Percentiles rank a stretch among this genome's conserved stretches.
These are phyloP conservation scores for Emydura subglobosa DNA, from an alignment of 2,113 vertebrate species.

Conservation along the genomic window DNA sequence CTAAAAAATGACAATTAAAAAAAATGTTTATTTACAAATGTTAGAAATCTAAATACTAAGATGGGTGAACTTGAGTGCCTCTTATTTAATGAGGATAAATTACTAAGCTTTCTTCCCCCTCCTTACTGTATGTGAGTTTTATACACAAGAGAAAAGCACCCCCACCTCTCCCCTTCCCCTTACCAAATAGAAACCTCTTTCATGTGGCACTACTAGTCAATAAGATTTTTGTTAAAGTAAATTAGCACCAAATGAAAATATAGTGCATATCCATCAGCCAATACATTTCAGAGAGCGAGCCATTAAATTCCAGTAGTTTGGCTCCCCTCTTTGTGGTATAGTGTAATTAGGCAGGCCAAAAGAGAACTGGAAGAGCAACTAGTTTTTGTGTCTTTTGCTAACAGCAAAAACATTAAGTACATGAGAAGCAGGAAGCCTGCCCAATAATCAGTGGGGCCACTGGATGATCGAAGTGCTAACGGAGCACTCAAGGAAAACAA, in stretches of 20 bases:
- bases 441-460: background rate
- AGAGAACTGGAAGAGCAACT: background rate
- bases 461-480: background rate
- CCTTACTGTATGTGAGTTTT: conserved; percentile 64
- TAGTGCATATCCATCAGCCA: conserved; percentile 56
- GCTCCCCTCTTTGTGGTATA: conserved; percentile 40
- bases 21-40: too few species aligned
- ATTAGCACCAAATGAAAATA: conserved; percentile 65
- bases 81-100: conserved; percentile 74
- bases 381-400: background rate
- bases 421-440: background rate
- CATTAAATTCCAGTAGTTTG: conserved; percentile 74
- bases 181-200: conserved; percentile 69
- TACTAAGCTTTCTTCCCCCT: conserved; percentile 57
- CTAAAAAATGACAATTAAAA: too few species aligned
- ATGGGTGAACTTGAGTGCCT: too few species aligned
- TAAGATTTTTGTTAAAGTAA: conserved; percentile 72
- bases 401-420: background rate
- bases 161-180: conserved; percentile 37
- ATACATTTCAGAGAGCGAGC: conserved; percentile 52
- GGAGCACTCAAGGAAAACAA: background rate
- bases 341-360: background rate
- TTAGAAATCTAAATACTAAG: too few species aligned
- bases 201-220: conserved; percentile 60
- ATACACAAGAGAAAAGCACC: conserved; percentile 57